These are phyloP conservation scores for Recurvirostra avosetta DNA, from an alignment of 2,113 vertebrate genomes.

Conservation along the genomic window DNA sequence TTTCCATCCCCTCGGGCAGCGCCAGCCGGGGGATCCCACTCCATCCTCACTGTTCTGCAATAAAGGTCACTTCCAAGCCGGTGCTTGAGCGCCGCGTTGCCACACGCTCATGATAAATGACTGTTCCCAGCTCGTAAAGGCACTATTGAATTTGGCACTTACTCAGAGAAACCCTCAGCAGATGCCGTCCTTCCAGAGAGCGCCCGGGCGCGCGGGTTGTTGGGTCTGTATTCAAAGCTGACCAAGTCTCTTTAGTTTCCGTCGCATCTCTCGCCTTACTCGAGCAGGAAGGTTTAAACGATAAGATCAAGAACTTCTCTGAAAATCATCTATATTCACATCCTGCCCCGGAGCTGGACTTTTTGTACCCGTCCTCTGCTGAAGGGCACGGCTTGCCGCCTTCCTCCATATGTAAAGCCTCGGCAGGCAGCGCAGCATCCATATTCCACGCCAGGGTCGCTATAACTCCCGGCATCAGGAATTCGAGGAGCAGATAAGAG, in stretches of 20 bases:
- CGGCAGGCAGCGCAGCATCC: neutral
- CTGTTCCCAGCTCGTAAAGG: neutral
- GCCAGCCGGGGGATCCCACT: neutral
- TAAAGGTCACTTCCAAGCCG: neutral
- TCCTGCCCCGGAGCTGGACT: neutral
- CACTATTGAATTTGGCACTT: neutral
- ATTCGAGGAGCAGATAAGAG: neutral
- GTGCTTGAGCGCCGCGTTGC: fast-evolving
- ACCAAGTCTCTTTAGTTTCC: neutral
- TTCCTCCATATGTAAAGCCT: neutral
- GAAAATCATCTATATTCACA: slow-evolving; percentile 4
- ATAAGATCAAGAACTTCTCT: slow-evolving; percentile 12
- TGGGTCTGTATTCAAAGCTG: neutral
- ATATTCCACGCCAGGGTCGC: fast-evolving
- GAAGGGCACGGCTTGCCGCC: neutral
- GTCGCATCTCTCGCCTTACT: neutral
- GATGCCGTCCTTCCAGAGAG: neutral
- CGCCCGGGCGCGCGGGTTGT: fast-evolving
- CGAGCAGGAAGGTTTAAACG: neutral
- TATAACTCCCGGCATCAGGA: fast-evolving
- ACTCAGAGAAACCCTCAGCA: neutral
- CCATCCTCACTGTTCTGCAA: neutral
- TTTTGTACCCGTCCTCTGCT: neutral
- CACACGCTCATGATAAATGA: neutral
- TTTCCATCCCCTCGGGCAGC: neutral